Conservation (phyloP, 1,140 invertebrate species). For the Proctacanthus coquilletti region DNA sequence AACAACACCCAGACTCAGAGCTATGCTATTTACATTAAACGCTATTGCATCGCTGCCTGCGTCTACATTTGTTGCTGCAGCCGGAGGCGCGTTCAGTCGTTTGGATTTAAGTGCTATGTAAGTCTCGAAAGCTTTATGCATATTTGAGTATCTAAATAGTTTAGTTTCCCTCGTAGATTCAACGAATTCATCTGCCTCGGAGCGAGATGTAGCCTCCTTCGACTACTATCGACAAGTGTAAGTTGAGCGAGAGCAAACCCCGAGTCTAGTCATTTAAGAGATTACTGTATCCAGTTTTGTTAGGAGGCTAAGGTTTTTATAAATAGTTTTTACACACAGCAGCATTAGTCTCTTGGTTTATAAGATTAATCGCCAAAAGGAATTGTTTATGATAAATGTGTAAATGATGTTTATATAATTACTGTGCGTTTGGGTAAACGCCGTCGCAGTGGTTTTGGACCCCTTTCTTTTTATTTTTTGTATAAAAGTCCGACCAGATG, state of each 20-base stretch:
- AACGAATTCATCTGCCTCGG: background rate
- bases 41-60: too few species aligned
- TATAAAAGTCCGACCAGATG: background rate
- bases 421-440: background rate
- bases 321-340: background rate
- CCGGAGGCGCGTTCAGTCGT: too few species aligned
- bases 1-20: too few species aligned
- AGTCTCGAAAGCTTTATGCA: background rate
- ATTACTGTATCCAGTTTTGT: background rate
- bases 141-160: too few species aligned
- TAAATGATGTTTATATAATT: background rate
- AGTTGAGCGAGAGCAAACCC: background rate
- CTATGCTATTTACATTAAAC: too few species aligned
- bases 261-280: conserved; percentile 1
- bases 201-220: background rate
- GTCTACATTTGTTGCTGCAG: too few species aligned
- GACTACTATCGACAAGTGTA: background rate
- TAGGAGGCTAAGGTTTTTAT: background rate
- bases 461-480: background rate
- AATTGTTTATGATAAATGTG: conserved; percentile 2
- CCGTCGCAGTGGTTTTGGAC: background rate
- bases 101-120: too few species aligned
- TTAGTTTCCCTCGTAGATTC: too few species aligned
- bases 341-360: background rate
- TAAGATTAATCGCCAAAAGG: conserved; percentile 1